Base-by-base conservation (phyloP, 2,888 invertebrate genomes). In the Catocala fraxini region DNA sequence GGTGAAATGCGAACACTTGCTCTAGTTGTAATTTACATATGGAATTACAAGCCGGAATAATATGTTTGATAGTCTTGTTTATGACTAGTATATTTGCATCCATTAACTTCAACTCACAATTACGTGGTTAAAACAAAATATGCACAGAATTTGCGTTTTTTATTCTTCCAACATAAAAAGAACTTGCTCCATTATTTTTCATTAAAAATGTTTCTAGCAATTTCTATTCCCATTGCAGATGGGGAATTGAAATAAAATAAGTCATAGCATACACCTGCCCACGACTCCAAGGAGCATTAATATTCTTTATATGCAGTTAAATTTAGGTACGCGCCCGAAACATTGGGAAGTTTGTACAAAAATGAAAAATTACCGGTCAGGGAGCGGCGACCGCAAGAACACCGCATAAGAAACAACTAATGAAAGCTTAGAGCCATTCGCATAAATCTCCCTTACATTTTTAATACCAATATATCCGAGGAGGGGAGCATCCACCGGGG, bases 371-470 rank as follows among this genome's bases (percentile, higher is more conserved):
- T 92, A 89, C 93, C 89, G 94, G 94, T 94, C 94, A 94, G 92
- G 92, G 92, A 90, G 90, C 89, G 87, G 86, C 88, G 89, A 91
- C 93, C 92, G 91, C 92, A 89, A 87, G 89, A 92, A 90, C 90
- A 89, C 89, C 89, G 90, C 91, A 85, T 88, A 93, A 93, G 93
- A 89, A 92, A 91, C 89, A 89, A 89, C 93, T 93, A 94, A 94
- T 94, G 94, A 94, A 94, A 94, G 94, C 94, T 93, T 91, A 94
- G 91, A 93, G 92, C 93, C 90, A 93, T 94, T 92, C 93, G 90
- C 93, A 94, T 94, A 94, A 94, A 94, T 94, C 94, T 93, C 90
- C 91, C 88, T 94, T 94, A 93, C 94, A 94, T 94, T 94, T 94
- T 94, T 94, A 94, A 94, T 94, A 94, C 93, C 93, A 92, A 94